Conservation (phyloP, 2,888 invertebrate species). For the Erebia epiphron region DNA sequence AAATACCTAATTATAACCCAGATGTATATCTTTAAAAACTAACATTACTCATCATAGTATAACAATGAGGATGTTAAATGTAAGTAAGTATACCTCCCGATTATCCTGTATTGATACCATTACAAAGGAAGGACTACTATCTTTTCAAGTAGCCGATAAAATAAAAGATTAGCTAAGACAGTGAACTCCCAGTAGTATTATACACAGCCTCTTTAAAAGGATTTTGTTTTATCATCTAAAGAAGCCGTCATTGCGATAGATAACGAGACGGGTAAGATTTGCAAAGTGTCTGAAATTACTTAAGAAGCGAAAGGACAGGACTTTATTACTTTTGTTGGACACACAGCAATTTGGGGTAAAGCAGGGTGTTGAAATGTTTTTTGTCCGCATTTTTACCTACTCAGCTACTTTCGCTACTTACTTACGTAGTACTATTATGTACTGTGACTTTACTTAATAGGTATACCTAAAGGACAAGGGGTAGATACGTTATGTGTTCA, state of each 20-base stretch:
- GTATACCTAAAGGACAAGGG: no score
- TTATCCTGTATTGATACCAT: conserved; percentile 9
- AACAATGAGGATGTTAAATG: background rate
- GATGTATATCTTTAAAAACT: no score
- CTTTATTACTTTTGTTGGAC: conserved; percentile 13
- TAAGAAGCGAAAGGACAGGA: conserved; percentile 23
- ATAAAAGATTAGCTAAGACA: conserved; percentile 43
- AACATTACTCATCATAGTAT: conserved; percentile 1
- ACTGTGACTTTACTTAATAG: no score
- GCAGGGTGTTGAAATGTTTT: conserved; percentile 3
- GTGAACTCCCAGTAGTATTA: conserved; percentile 54
- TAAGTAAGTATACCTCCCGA: background rate
- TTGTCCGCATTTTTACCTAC: background rate
- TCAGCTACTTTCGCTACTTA: no score
- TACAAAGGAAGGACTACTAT: conserved; percentile 12
- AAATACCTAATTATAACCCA: background rate
- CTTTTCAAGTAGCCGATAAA: conserved; percentile 43
- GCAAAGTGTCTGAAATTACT: conserved; percentile 56
- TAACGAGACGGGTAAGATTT: conserved; percentile 69
- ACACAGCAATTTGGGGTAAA: conserved; percentile 11
- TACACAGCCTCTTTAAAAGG: conserved; percentile 54
- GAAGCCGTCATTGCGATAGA: conserved; percentile 56
- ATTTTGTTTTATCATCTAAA: conserved; percentile 60
- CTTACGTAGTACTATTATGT: no score
- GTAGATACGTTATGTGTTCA: no score